Percentiles rank a stretch among this genome's conserved stretches.
phyloP scores from a whole-genome alignment of 2,113 vertebrate genomes.

The Hemichromis elongatus region DNA sequence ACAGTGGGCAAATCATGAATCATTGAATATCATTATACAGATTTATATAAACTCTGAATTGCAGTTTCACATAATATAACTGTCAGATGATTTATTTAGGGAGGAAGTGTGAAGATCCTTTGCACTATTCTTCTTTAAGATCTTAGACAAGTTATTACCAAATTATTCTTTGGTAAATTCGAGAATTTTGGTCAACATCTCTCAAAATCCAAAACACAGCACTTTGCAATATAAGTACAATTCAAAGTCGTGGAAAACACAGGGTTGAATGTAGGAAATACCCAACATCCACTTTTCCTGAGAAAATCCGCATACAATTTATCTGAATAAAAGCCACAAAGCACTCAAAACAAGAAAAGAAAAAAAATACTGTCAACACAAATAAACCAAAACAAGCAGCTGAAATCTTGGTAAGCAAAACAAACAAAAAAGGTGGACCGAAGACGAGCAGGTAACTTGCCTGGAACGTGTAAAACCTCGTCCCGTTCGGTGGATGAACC shows the following conservation, averaged over 20 bases:
- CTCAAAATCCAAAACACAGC: not conserved
- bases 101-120: not conserved
- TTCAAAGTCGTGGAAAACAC: not conserved
- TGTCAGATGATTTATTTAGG: slow-evolving; percentile 40
- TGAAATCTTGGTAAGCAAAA: not conserved
- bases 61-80: not conserved
- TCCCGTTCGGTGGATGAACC: slow-evolving; percentile 95
- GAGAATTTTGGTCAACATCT: not conserved
- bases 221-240: not conserved
- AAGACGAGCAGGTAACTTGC: slow-evolving; percentile 72
- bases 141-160: not conserved
- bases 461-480: slow-evolving; percentile 96
- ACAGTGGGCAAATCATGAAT: slow-evolving; percentile 2
- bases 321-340: not conserved
- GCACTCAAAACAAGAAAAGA: not conserved
- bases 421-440: not conserved
- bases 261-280: not conserved
- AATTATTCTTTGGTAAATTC: not conserved
- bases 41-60: not conserved
- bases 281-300: not conserved
- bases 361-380: not conserved
- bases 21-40: slow-evolving; percentile 12
- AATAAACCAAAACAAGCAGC: not conserved
- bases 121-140: not conserved
- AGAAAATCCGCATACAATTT: not conserved